Evolutionary conservation across 2,113 vertebrate species (phyloP).

Genomic region (Sciurus niger): DNA sequence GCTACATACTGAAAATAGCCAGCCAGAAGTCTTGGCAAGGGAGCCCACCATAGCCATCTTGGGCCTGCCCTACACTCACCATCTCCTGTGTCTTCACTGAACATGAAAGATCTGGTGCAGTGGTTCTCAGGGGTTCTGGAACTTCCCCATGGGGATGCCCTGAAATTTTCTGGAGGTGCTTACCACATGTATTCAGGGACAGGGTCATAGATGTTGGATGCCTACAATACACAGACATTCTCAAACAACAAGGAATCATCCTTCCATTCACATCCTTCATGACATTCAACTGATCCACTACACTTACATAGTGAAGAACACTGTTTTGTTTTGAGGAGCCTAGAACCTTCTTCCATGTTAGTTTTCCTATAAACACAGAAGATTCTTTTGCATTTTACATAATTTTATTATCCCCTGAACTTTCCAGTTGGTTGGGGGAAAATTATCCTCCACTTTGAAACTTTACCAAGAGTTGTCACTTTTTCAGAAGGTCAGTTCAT

Average conservation of each 20-base stretch:
- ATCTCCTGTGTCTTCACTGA: not conserved
- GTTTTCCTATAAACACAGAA: not conserved
- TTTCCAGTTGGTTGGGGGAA: constrained; percentile 52
- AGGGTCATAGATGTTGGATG: not conserved
- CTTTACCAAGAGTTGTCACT: not conserved
- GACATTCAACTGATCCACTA: not conserved
- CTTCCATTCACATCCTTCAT: not conserved
- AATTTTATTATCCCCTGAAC: constrained; percentile 48
- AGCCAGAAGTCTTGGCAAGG: too few relatives aligned
- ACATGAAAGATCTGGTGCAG: not conserved
- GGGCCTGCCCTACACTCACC: too few relatives aligned
- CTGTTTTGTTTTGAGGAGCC: not conserved
- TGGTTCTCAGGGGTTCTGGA: not conserved
- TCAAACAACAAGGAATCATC: too few relatives aligned
- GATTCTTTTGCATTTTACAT: not conserved
- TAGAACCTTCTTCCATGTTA: constrained; percentile 17
- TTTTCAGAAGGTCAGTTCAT: not conserved
- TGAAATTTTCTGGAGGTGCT: not conserved
- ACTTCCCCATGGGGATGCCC: not conserved
- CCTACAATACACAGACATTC: not conserved
- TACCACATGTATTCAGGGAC: not conserved
- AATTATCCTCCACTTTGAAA: constrained; percentile 48
- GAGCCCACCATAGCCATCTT: too few relatives aligned
- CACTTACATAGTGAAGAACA: not conserved
- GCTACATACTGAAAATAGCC: too few relatives aligned